phyloP scores from a whole-genome alignment of 2,797 vertebrate genomes.

The Helostoma temminkii region DNA sequence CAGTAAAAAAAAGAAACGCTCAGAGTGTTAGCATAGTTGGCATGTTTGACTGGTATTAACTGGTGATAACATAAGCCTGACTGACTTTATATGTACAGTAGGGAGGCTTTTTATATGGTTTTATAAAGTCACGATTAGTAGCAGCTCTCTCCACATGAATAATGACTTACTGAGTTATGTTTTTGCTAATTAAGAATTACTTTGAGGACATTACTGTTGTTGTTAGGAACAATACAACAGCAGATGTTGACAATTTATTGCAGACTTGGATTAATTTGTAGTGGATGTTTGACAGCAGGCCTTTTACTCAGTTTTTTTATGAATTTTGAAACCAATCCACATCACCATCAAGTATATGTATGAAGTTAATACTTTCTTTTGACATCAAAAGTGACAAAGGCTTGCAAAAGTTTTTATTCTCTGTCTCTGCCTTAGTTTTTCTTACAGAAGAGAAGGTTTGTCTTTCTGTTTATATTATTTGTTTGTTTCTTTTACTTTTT shows the following conservation, averaged over 20 bases:
- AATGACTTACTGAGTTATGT: conserved; percentile 4
- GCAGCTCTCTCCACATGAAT: conserved; percentile 18
- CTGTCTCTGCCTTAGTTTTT: too few relatives aligned
- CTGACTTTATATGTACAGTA: conserved; percentile 29
- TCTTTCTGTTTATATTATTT: conserved; percentile 5
- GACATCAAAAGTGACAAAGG: background rate
- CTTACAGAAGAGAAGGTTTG: too few relatives aligned
- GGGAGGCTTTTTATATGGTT: conserved; percentile 29
- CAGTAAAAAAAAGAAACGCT: conserved; percentile 48
- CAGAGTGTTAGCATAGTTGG: conserved; percentile 44
- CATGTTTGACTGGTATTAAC: conserved; percentile 61
- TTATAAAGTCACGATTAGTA: conserved; percentile 40
- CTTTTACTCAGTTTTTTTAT: background rate
- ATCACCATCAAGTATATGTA: background rate
- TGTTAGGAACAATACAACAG: background rate
- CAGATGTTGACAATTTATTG: background rate
- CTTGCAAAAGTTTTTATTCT: background rate
- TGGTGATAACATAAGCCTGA: conserved; percentile 50
- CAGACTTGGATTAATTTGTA: background rate
- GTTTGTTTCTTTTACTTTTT: conserved; percentile 11
- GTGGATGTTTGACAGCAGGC: background rate
- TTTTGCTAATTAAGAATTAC: background rate
- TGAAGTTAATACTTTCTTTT: background rate
- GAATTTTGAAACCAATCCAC: background rate
- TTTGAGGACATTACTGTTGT: conserved; percentile 1